These are phyloP conservation scores for Cephalopholis sonnerati DNA, from an alignment of 2,113 vertebrate species.

Conservation along the genomic window DNA sequence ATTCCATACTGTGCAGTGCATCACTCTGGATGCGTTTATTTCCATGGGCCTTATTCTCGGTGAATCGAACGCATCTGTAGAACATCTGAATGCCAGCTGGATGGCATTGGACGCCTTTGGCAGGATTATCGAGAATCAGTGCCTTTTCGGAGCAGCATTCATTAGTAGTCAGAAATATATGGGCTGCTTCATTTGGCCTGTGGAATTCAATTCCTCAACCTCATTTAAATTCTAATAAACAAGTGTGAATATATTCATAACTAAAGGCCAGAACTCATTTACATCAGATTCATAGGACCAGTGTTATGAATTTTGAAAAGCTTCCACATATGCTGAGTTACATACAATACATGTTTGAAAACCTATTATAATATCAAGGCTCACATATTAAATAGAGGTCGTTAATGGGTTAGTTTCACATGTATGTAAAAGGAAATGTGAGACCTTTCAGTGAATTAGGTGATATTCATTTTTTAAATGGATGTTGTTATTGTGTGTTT, in stretches of 20 bases:
- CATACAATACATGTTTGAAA: constrained; percentile 34
- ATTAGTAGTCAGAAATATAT: constrained; percentile 65
- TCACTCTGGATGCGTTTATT: constrained; percentile 41
- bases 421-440: background rate
- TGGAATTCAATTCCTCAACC: constrained; percentile 50
- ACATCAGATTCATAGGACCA: constrained; percentile 25
- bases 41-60: constrained; percentile 37
- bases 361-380: background rate
- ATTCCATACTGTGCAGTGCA: constrained; percentile 36
- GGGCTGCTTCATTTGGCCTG: constrained; percentile 49
- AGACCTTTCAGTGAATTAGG: constrained; percentile 35
- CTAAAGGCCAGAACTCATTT: constrained; percentile 61
- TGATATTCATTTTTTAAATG: constrained; percentile 6
- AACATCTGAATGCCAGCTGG: constrained; percentile 73
- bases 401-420: constrained; percentile 13
- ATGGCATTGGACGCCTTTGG: constrained; percentile 53
- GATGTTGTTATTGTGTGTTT: background rate
- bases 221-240: constrained; percentile 71
- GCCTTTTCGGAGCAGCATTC: constrained; percentile 36
- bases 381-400: background rate
- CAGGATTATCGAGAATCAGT: constrained; percentile 57
- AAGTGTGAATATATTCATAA: constrained; percentile 68
- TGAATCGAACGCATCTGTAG: constrained; percentile 54
- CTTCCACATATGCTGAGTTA: constrained; percentile 10
- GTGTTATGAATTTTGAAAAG: constrained; percentile 43